Evolutionary conservation across 1,140 invertebrate genomes (phyloP).

Genomic region (Euwallacea fornicatus): DNA sequence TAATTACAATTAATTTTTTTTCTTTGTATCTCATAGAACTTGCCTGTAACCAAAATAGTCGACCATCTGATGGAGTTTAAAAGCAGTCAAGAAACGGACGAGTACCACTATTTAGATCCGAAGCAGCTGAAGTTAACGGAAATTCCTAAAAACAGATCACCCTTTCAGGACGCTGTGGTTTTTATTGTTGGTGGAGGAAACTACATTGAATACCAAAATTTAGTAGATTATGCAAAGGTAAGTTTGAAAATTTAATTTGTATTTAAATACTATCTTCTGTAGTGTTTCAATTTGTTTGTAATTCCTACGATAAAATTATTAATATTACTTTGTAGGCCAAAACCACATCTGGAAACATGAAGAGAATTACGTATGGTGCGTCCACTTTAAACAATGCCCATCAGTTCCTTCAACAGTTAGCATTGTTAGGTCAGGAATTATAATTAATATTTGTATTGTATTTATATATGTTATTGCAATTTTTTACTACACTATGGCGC

Average conservation of each 20-base stretch:
- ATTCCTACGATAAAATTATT: neutral
- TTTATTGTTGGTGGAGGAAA: slow-evolving; percentile 98
- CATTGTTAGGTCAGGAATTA: slow-evolving; percentile 72
- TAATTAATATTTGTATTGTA: slow-evolving; percentile 14
- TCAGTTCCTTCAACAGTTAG: slow-evolving; percentile 91
- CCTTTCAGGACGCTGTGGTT: slow-evolving; percentile 89
- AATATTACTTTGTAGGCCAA: slow-evolving; percentile 53
- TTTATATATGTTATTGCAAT: neutral
- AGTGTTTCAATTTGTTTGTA: too few species aligned
- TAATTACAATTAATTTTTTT: neutral
- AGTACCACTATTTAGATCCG: slow-evolving; percentile 91
- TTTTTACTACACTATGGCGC: too few species aligned
- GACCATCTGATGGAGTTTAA: slow-evolving; percentile 90
- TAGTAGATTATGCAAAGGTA: slow-evolving; percentile 92
- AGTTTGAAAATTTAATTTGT: neutral
- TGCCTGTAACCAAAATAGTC: slow-evolving; percentile 89
- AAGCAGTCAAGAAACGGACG: slow-evolving; percentile 76
- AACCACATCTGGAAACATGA: slow-evolving; percentile 68
- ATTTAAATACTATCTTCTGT: too few species aligned
- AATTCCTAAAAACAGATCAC: slow-evolving; percentile 65
- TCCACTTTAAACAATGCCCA: slow-evolving; percentile 90
- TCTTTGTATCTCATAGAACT: slow-evolving; percentile 61
- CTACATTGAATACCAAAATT: slow-evolving; percentile 99
- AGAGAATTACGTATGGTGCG: slow-evolving; percentile 92
- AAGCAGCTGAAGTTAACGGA: slow-evolving; percentile 81